Evolutionary conservation across 35 echinoderm and acorn worm species (phyloP).

Genomic region (Ophiothrix spiculata): DNA sequence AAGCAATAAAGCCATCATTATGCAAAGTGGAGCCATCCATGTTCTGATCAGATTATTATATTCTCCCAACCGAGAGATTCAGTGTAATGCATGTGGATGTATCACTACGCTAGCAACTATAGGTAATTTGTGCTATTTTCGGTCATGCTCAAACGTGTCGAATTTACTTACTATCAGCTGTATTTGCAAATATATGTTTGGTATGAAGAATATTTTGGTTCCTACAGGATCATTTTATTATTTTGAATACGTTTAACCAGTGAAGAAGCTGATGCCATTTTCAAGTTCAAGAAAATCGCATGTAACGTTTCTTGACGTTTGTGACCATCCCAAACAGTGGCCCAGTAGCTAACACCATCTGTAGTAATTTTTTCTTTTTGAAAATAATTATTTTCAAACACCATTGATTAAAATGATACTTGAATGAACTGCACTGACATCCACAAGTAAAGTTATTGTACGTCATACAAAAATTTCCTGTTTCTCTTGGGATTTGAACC

Average conservation of each 20-base stretch:
- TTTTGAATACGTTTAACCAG: not conserved
- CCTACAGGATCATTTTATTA: too few species aligned
- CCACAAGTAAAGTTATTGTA: too few species aligned
- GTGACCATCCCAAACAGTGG: not conserved
- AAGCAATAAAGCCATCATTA: conserved; percentile 77
- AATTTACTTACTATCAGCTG: not conserved
- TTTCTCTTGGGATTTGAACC: too few species aligned
- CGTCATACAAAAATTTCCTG: too few species aligned
- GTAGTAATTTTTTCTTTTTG: not conserved
- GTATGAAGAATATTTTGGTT: too few species aligned
- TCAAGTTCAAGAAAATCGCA: too few species aligned
- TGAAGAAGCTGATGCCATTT: not conserved
- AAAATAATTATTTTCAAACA: too few species aligned
- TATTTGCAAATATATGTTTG: too few species aligned
- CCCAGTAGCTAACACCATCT: not conserved
- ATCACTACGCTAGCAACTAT: conserved; percentile 94
- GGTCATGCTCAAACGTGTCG: not conserved
- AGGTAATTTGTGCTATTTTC: conserved; percentile 42
- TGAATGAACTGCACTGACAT: too few species aligned
- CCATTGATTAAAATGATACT: too few species aligned
- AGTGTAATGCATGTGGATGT: conserved; percentile 95
- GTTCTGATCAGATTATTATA: conserved; percentile 66
- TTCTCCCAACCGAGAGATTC: conserved; percentile 66
- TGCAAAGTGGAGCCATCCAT: conserved; percentile 74
- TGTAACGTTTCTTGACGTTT: too few species aligned